Evolutionary conservation across 2,888 invertebrate species (phyloP), one percentile per base, ranked within the genome.

Genomic region (Trissonchulus sp.): DNA sequence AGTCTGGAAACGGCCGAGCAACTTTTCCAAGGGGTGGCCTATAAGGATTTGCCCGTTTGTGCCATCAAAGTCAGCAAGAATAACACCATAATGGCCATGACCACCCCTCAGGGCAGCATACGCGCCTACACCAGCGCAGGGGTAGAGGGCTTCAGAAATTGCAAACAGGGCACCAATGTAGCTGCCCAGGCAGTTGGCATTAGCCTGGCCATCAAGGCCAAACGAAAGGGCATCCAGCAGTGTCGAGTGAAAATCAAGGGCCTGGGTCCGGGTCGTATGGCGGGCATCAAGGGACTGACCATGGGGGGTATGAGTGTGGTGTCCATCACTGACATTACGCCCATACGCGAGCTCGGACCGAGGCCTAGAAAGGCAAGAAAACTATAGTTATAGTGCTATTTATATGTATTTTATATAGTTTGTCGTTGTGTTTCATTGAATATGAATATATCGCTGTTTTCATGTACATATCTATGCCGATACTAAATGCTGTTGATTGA

Each of bases 141-240:
- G 0, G 88, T 91, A 80, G 96, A 96, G 85, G 97, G 97, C 2
- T 98, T 95, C 83, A 95, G 94, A 86, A 93, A 96, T 85, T 90
- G 94, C 0, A 90, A 91, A 80, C 97, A 97, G 86, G 96, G 96
- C 77, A 97, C 97, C 1, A 96, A 94, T 84, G 91, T 97, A 82
- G 97, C 97, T 62, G 97, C 95, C 1, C 96, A 98, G 86, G 92
- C 95, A 18, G 93, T 95, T 34, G 96, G 93, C 34, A 90, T 94
- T 74, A 90, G 88, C 76, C 86, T 94, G 80, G 91, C 91, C 79
- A 87, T 87, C 76, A 76, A 81, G 62, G 78, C 82, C 33, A 78
- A 35, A 15, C 2, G n/a, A 72, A 18, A n/a, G 38, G 85, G 86
- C 33, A 79, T 86, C 36, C 79, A 80, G 37, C 81, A 82, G 31